Conservation (phyloP, 2,888 invertebrate genomes). For the Timema podura region DNA sequence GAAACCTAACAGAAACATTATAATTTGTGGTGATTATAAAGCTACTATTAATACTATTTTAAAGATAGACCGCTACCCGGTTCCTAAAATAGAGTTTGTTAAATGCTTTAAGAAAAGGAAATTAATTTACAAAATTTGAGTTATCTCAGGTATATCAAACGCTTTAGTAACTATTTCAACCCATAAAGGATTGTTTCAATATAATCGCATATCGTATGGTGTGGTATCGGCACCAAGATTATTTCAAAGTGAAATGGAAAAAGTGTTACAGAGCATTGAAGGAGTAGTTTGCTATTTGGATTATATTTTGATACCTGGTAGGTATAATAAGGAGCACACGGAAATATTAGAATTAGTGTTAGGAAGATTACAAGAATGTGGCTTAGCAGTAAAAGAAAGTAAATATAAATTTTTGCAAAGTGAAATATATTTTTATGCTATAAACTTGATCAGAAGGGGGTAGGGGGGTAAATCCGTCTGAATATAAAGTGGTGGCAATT, state of each 20-base stretch:
- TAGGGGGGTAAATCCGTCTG: neutral
- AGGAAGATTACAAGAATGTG: too few species aligned
- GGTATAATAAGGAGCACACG: too few species aligned
- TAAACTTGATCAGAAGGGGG: neutral
- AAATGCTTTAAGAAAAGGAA: neutral
- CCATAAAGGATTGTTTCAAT: neutral
- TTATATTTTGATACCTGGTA: neutral
- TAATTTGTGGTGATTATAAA: neutral
- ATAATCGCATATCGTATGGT: neutral
- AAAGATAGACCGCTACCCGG: neutral
- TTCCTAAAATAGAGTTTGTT: conserved; percentile 4
- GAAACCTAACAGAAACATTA: neutral
- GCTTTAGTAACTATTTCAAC: neutral
- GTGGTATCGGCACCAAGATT: neutral
- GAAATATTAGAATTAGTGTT: neutral
- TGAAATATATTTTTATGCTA: neutral
- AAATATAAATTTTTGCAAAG: neutral
- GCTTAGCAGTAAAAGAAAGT: neutral
- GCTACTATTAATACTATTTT: neutral
- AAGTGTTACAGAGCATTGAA: neutral
- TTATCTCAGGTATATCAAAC: neutral
- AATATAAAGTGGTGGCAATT: conserved; percentile 2
- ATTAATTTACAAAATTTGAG: neutral
- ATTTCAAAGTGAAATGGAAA: neutral
- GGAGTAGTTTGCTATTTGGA: neutral